Conservation (phyloP, 2,888 invertebrate species). For the Tridacna gigas region DNA sequence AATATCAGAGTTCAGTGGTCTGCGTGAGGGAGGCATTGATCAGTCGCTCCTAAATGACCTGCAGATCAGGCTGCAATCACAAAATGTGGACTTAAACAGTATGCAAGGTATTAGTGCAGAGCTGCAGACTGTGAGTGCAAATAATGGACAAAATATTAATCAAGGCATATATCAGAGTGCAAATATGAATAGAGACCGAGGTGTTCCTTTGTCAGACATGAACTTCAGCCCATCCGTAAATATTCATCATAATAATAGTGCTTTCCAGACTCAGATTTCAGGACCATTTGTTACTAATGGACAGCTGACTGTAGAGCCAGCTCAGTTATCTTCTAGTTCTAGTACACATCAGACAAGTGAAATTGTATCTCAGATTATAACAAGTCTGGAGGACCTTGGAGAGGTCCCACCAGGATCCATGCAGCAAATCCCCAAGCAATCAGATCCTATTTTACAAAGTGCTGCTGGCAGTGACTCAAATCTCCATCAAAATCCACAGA, state of each 20-base stretch:
- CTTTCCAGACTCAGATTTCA: slow-evolving; percentile 50
- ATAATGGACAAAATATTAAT: slow-evolving; percentile 14
- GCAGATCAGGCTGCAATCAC: slow-evolving; percentile 45
- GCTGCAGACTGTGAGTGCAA: slow-evolving; percentile 14
- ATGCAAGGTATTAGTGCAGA: slow-evolving; percentile 30
- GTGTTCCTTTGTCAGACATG: slow-evolving; percentile 27
- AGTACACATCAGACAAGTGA: slow-evolving; percentile 46
- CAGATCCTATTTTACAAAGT: slow-evolving; percentile 33
- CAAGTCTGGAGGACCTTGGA: slow-evolving; percentile 56
- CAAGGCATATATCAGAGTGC: slow-evolving; percentile 32
- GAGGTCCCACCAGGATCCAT: slow-evolving; percentile 61
- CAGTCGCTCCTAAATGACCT: slow-evolving; percentile 33
- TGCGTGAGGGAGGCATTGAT: slow-evolving; percentile 37
- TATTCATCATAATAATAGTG: slow-evolving; percentile 55
- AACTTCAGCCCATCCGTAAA: slow-evolving; percentile 43
- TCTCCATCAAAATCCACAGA: slow-evolving; percentile 35
- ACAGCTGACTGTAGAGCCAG: neutral
- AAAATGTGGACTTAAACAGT: slow-evolving; percentile 47
- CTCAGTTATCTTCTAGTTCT: slow-evolving; percentile 4
- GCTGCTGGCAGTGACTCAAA: slow-evolving; percentile 26
- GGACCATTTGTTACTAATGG: slow-evolving; percentile 43
- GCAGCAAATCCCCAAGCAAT: slow-evolving; percentile 49
- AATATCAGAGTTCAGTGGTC: slow-evolving; percentile 30
- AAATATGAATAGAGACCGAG: slow-evolving; percentile 24
- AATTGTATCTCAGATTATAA: slow-evolving; percentile 62